Evolutionary conservation across 2,113 vertebrate genomes (phyloP), one percentile per base, ranked within the genome.

Genomic region (Hemibagrus wyckioides): DNA sequence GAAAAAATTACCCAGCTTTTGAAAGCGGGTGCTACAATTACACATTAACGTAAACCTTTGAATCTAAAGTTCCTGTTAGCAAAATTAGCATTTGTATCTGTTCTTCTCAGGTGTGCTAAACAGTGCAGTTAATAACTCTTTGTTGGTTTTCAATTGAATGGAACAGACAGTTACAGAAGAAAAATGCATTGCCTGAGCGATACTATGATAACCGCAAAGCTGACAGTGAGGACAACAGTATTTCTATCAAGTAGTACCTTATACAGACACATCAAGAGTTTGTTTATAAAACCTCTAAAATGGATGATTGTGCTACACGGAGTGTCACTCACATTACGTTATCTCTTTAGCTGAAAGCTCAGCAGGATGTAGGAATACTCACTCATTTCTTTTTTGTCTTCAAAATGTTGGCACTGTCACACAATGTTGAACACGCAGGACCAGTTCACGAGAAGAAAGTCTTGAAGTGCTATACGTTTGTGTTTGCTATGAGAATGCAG

Each of bases 361-460:
- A n/a, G 11, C 13, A n/a, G 11, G 41, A 14, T 50, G 6, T 54
- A 4, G 52, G 44, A 73, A 57, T 86, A 89, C 88, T 89, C 63
- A 89, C 88, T 80, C 88, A 89, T 89, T 56, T 77, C 76, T 71
- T 48, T 73, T 41, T 63, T n/a, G n/a, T 86, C 33, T 28, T 39
- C 17, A n/a, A 76, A 19, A 61, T 80, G 9, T 39, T 39, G n/a
- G 0, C 13, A 21, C 13, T 23, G 59, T 54, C n/a, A 39, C 54
- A 39, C 39, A 25, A 5, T 8, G 39, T 2, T 9, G 21, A 48
- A 48, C 67, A 57, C 11, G 28, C 36, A 7, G 36, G 8, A 4
- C 25, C 3, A 17, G 36, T 0, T 50, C n/a, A 36, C 50, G 13
- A 17, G 59, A 23, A 71, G 0, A 17, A 15, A 86, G n/a, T 21